Evolutionary conservation across 2,888 invertebrate genomes (phyloP).

Genomic region (Dorcus hopei): DNA sequence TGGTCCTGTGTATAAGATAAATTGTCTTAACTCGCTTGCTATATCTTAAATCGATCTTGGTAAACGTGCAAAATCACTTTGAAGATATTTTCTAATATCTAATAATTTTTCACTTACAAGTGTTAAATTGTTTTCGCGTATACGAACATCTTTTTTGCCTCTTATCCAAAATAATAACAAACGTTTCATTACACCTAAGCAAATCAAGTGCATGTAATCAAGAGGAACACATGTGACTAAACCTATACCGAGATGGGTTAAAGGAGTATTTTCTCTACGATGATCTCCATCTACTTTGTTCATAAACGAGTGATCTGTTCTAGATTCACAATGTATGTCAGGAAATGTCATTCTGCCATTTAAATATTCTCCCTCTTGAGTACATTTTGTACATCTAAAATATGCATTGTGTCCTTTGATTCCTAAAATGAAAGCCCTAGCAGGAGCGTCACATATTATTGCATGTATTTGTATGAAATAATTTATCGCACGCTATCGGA

Average conservation of each 20-base stretch:
- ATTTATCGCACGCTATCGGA: slow-evolving; percentile 1
- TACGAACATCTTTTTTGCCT: slow-evolving; percentile 12
- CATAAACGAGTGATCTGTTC: slow-evolving; percentile 28
- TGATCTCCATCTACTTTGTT: slow-evolving; percentile 26
- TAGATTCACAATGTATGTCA: slow-evolving; percentile 17
- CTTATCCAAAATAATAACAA: slow-evolving; percentile 24
- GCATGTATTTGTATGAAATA: slow-evolving; percentile 14
- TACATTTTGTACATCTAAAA: slow-evolving; percentile 30
- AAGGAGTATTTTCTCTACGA: slow-evolving; percentile 23
- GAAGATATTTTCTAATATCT: slow-evolving; percentile 5
- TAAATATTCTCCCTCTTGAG: slow-evolving; percentile 24
- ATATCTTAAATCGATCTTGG: slow-evolving; percentile 22
- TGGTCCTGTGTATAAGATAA: slow-evolving; percentile 28
- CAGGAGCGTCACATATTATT: slow-evolving; percentile 32
- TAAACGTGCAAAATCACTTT: slow-evolving; percentile 24
- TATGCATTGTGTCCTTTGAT: slow-evolving; percentile 29
- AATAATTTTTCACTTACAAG: neutral
- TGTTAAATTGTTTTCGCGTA: slow-evolving; percentile 1
- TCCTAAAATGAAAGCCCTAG: slow-evolving; percentile 27
- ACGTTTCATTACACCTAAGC: slow-evolving; percentile 29
- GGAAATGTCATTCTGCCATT: slow-evolving; percentile 26
- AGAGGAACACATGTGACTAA: slow-evolving; percentile 30
- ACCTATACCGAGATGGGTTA: slow-evolving; percentile 24
- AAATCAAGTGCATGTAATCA: slow-evolving; percentile 32
- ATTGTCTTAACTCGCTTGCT: slow-evolving; percentile 26